phyloP scores from a whole-genome alignment of 2,888 invertebrate species.

The Rhamphomyia laevipes region DNA sequence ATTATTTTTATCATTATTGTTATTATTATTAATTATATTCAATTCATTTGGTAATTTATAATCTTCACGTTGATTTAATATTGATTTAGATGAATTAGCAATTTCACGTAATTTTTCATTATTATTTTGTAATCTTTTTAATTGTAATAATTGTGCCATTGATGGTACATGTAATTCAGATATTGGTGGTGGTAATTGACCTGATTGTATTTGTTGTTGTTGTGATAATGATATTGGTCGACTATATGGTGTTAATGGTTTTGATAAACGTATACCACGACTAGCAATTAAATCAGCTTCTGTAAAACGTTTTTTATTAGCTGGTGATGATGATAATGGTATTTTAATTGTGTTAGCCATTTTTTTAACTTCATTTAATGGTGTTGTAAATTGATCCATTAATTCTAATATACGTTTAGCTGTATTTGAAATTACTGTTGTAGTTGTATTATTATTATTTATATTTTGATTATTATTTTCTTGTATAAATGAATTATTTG shows the following conservation, averaged over 20 bases:
- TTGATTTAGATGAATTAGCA: constrained; percentile 30
- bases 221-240: constrained; percentile 20
- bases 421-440: constrained; percentile 40
- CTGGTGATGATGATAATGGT: constrained; percentile 13
- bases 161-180: constrained; percentile 48
- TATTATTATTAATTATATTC: constrained; percentile 5
- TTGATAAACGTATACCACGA: constrained; percentile 17
- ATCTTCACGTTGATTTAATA: constrained; percentile 13
- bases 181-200: constrained; percentile 17
- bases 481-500: constrained; percentile 19
- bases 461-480: background rate
- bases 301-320: constrained; percentile 20
- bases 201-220: constrained; percentile 13
- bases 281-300: constrained; percentile 23
- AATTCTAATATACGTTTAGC: constrained; percentile 68
- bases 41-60: constrained; percentile 17
- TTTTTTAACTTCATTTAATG: constrained; percentile 64
- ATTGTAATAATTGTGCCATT: constrained; percentile 49
- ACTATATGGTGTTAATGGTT: constrained; percentile 22
- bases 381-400: constrained; percentile 71
- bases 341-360: constrained; percentile 44
- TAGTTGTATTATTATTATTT: constrained; percentile 6
- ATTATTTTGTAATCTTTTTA: constrained; percentile 47
- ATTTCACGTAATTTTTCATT: constrained; percentile 45
- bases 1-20: constrained; percentile 6